Evolutionary conservation across 2,888 invertebrate genomes (phyloP).

Genomic region (Meta bourneti): DNA sequence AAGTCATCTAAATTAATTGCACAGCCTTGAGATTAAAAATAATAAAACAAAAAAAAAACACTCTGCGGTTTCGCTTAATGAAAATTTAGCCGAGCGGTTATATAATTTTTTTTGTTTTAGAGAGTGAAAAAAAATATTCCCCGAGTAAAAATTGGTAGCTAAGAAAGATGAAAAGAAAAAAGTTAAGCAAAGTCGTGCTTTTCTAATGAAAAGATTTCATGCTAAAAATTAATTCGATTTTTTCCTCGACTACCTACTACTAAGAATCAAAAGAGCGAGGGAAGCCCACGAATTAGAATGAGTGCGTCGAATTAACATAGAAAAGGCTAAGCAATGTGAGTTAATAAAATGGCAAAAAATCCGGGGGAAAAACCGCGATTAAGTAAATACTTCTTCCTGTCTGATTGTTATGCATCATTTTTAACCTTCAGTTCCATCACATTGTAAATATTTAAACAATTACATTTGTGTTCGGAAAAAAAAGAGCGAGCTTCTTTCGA

Average conservation of each 20-base stretch:
- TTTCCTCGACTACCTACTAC: constrained; percentile 1
- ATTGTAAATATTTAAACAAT: constrained; percentile 45
- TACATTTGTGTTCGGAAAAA: background rate
- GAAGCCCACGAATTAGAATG: constrained; percentile 14
- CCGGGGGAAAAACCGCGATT: background rate
- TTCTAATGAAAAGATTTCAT: constrained; percentile 54
- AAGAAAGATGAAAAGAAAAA: constrained; percentile 18
- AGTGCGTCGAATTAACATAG: constrained; percentile 34
- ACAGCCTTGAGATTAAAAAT: constrained; percentile 15
- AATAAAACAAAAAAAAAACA: background rate
- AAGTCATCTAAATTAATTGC: constrained; percentile 67
- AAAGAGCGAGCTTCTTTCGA: background rate
- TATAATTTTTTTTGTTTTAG: background rate
- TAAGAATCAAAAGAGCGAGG: constrained; percentile 9
- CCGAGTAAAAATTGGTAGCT: constrained; percentile 28
- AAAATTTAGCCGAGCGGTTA: constrained; percentile 51
- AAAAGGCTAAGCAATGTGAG: constrained; percentile 31
- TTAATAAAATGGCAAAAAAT: constrained; percentile 6
- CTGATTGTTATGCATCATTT: constrained; percentile 25
- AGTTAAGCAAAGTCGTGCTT: constrained; percentile 4
- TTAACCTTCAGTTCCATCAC: constrained; percentile 26
- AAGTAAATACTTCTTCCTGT: constrained; percentile 40
- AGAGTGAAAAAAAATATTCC: constrained; percentile 17
- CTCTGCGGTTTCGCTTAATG: constrained; percentile 51
- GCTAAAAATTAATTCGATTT: constrained; percentile 57